These are phyloP conservation scores for Coenobita brevimanus DNA, from an alignment of 1,140 invertebrate genomes.

Conservation along the genomic window DNA sequence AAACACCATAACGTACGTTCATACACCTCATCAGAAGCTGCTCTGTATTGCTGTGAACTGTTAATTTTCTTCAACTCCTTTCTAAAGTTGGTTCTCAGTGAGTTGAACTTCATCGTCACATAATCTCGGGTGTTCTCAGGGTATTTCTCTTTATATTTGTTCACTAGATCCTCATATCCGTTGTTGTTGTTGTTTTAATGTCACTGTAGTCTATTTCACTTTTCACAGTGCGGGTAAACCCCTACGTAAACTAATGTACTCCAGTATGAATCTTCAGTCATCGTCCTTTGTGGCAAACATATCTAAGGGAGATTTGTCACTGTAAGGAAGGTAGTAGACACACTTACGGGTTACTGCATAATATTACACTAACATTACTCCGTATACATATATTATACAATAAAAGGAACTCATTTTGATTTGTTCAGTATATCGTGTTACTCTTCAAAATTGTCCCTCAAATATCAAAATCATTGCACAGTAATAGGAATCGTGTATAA, in stretches of 20 bases:
- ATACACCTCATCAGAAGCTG: neutral
- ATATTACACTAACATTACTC: neutral
- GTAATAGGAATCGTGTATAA: too few relatives aligned
- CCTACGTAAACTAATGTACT: neutral
- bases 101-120: neutral
- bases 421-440: too few relatives aligned
- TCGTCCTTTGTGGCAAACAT: neutral
- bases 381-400: too few relatives aligned
- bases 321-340: too few relatives aligned
- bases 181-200: neutral
- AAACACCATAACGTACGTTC: neutral
- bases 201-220: neutral
- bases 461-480: too few relatives aligned
- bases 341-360: constrained; percentile 2
- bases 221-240: neutral
- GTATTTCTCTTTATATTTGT: neutral
- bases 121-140: neutral
- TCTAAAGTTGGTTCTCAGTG: neutral
- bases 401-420: too few relatives aligned
- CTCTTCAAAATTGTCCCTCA: too few relatives aligned
- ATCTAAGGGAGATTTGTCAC: neutral
- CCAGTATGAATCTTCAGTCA: neutral
- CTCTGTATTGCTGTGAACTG: neutral
- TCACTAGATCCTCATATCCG: neutral
- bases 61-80: neutral